phyloP scores from a whole-genome alignment of 23 tunicate genomes.

The Trididemnum clinides region DNA sequence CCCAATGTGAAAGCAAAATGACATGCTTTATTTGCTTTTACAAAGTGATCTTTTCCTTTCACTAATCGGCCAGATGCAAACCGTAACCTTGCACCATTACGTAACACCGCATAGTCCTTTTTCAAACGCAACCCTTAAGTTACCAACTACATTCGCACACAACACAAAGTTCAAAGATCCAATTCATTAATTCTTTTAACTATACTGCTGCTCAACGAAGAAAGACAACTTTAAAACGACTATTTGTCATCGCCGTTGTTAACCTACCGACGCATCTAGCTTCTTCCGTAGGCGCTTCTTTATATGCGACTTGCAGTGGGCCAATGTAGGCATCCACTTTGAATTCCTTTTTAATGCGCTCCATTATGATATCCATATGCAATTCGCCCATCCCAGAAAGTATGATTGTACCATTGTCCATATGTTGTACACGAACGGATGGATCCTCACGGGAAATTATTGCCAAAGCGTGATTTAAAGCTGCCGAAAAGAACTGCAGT shows the following conservation, averaged over 20 bases:
- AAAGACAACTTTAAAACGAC: background rate
- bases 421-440: slow-evolving; percentile 40
- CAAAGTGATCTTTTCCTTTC: too few relatives aligned
- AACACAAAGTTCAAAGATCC: background rate
- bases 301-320: slow-evolving; percentile 81
- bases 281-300: slow-evolving; percentile 44
- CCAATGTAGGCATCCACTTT: slow-evolving; percentile 71
- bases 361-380: slow-evolving; percentile 74
- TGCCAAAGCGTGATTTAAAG: slow-evolving; percentile 48
- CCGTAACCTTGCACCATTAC: too few relatives aligned
- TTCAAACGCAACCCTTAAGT: too few relatives aligned
- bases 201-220: background rate
- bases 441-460: slow-evolving; percentile 83
- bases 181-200: too few relatives aligned
- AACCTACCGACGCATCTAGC: slow-evolving; percentile 26
- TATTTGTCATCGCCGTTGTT: background rate
- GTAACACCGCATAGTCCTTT: too few relatives aligned
- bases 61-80: too few relatives aligned
- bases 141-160: too few relatives aligned
- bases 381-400: slow-evolving; percentile 98
- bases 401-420: slow-evolving; percentile 52
- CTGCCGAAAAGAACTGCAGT: too few relatives aligned
- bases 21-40: too few relatives aligned
- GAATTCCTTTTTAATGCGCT: slow-evolving; percentile 78
- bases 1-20: too few relatives aligned